Evolutionary conservation across 1,140 invertebrate species (phyloP).

Genomic region (Drepana arcuata): DNA sequence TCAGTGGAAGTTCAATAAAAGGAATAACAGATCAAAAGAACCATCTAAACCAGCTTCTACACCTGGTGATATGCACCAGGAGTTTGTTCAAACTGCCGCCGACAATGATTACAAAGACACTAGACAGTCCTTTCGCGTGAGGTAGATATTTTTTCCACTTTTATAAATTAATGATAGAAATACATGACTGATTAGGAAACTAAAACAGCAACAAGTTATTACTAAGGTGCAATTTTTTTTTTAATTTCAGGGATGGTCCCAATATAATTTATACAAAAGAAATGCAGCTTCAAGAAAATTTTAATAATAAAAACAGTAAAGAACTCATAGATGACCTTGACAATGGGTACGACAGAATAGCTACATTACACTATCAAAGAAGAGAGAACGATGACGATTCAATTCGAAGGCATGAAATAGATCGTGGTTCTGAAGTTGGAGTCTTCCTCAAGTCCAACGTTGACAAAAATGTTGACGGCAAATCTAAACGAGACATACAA

Average conservation of each 20-base stretch:
- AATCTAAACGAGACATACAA: slow-evolving; percentile 37
- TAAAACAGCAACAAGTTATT: background rate
- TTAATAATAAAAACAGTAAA: slow-evolving; percentile 73
- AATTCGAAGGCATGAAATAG: slow-evolving; percentile 80
- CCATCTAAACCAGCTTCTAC: slow-evolving; percentile 55
- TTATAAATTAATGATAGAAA: too few species aligned
- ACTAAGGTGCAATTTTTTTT: slow-evolving; percentile 1
- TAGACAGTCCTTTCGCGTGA: slow-evolving; percentile 57
- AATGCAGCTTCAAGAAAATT: slow-evolving; percentile 66
- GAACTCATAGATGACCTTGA: slow-evolving; percentile 75
- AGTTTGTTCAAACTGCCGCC: slow-evolving; percentile 59
- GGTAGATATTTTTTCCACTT: too few species aligned
- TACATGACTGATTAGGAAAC: background rate
- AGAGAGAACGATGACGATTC: slow-evolving; percentile 78
- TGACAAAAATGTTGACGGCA: slow-evolving; percentile 46
- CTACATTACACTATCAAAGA: slow-evolving; percentile 58
- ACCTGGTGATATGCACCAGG: slow-evolving; percentile 56
- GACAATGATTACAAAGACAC: slow-evolving; percentile 66
- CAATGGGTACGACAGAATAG: slow-evolving; percentile 70
- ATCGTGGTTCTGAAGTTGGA: slow-evolving; percentile 78
- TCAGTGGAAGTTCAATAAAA: slow-evolving; percentile 82
- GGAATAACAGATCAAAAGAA: slow-evolving; percentile 72
- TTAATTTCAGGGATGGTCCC: slow-evolving; percentile 62
- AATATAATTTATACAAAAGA: slow-evolving; percentile 73
- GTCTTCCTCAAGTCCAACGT: slow-evolving; percentile 64